Conservation (phyloP, 2,113 vertebrate genomes). For the Bubalus kerabau region DNA sequence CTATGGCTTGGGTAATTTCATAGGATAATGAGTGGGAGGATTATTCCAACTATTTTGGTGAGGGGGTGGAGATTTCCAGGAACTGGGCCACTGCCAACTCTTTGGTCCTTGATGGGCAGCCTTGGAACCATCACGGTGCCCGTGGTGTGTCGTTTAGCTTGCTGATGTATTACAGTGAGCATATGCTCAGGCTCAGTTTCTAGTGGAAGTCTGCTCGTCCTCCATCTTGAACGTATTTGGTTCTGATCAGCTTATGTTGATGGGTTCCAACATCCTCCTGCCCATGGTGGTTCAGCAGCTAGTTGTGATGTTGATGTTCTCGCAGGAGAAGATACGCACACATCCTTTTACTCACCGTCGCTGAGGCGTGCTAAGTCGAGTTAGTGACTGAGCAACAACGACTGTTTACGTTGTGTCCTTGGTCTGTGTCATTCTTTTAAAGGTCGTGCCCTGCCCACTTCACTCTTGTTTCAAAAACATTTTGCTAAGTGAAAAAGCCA, state of each 20-base stretch:
- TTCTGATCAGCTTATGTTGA: neutral
- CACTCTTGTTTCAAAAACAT: neutral
- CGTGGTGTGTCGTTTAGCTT: neutral
- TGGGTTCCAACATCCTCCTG: neutral
- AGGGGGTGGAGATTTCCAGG: neutral
- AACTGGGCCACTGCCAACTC: neutral
- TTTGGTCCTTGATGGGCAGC: rapidly evolving
- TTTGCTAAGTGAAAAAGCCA: neutral
- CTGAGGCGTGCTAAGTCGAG: rapidly evolving
- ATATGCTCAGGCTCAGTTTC: neutral
- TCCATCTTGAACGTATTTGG: neutral
- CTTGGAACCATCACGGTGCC: neutral
- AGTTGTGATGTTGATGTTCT: neutral
- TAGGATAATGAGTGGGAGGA: neutral
- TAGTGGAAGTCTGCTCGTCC: neutral
- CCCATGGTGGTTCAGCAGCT: neutral
- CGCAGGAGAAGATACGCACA: neutral
- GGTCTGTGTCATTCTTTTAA: neutral
- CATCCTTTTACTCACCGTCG: rapidly evolving
- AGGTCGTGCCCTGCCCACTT: neutral
- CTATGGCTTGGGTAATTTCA: neutral
- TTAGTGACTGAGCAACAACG: neutral
- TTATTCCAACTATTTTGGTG: neutral
- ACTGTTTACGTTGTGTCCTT: neutral
- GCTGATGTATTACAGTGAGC: neutral